phyloP scores from a whole-genome alignment of 2,113 vertebrate genomes.

The Periophthalmodon schlosseri region DNA sequence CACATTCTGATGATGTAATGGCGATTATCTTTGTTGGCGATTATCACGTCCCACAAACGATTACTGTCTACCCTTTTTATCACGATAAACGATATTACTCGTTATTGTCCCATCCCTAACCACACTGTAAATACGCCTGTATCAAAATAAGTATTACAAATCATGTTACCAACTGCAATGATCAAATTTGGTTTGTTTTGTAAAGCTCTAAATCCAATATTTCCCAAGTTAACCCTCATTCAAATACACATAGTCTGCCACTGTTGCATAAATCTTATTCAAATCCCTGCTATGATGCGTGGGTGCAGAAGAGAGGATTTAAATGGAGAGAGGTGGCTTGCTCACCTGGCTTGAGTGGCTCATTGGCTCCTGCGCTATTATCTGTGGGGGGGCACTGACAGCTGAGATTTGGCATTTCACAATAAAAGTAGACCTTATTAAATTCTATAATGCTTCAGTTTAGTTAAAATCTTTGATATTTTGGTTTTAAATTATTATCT shows the following conservation, averaged over 20 bases:
- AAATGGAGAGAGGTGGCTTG: slow-evolving; percentile 64
- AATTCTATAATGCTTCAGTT: neutral
- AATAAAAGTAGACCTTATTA: slow-evolving; percentile 54
- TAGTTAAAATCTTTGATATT: neutral
- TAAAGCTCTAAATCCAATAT: neutral
- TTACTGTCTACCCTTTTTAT: too few species aligned
- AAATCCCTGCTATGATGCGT: slow-evolving; percentile 23
- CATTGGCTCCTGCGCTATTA: slow-evolving; percentile 93
- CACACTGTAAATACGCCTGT: too few species aligned
- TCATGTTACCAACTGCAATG: neutral
- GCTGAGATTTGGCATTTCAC: slow-evolving; percentile 86
- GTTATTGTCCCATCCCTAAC: too few species aligned
- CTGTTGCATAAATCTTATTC: neutral
- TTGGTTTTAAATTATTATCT: neutral
- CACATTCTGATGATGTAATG: too few species aligned
- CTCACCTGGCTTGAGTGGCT: slow-evolving; percentile 66
- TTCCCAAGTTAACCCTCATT: neutral
- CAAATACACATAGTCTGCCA: neutral
- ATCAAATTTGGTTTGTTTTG: neutral
- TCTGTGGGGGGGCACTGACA: slow-evolving; percentile 90
- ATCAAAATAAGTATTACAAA: neutral
- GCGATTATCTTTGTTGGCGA: too few species aligned
- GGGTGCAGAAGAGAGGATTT: slow-evolving; percentile 33
- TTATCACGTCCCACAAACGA: too few species aligned
- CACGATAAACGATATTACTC: too few species aligned